Evolutionary conservation across 2,113 vertebrate genomes (phyloP).

Genomic region (Notarius lentiginosus): DNA sequence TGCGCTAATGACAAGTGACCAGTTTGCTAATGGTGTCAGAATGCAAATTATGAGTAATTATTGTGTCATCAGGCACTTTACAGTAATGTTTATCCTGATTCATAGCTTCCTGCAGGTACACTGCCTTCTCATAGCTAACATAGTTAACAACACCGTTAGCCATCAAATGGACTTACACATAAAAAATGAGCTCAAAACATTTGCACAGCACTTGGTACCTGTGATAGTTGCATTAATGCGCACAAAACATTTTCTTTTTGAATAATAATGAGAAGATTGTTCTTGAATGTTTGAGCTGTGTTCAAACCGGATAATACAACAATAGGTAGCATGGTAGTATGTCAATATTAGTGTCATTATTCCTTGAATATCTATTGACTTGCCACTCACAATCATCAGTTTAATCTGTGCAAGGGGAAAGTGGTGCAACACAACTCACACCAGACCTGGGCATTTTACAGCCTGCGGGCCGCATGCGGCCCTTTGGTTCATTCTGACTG

Average conservation of each 20-base stretch:
- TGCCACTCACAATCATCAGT: not conserved
- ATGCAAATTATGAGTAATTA: constrained; percentile 7
- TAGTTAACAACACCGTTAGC: not conserved
- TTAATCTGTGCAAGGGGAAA: not conserved
- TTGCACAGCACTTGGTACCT: not conserved
- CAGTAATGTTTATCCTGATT: not conserved
- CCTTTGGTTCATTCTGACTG: no score
- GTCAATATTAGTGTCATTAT: no score
- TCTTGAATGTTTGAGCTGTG: not conserved
- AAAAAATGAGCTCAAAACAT: not conserved
- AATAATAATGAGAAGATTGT: not conserved
- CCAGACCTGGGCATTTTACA: no score
- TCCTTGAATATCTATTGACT: not conserved
- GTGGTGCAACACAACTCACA: not conserved
- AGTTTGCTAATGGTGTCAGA: not conserved
- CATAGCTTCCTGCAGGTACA: not conserved
- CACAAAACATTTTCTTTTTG: not conserved
- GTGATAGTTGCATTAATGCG: not conserved
- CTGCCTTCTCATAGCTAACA: not conserved
- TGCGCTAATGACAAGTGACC: not conserved
- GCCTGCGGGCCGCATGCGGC: no score
- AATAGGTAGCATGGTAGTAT: not conserved
- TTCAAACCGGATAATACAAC: not conserved
- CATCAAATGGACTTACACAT: not conserved
- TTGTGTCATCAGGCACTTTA: not conserved